These are phyloP conservation scores for Erynnis tages DNA, from an alignment of 2,888 invertebrate species.

Conservation along the genomic window DNA sequence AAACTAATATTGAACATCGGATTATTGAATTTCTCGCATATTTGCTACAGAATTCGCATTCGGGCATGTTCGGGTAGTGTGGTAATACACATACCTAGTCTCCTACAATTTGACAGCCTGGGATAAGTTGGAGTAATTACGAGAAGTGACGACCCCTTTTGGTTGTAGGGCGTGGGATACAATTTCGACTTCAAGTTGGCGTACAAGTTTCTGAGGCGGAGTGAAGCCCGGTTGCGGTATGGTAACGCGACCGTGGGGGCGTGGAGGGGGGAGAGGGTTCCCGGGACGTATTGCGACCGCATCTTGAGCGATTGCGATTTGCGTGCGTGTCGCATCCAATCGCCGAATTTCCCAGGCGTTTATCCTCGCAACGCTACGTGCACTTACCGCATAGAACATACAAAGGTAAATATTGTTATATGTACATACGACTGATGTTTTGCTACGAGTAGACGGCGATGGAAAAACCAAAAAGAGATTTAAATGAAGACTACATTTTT, in stretches of 20 bases:
- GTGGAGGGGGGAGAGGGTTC: slow-evolving; percentile 88
- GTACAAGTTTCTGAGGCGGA: slow-evolving; percentile 90
- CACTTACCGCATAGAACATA: slow-evolving; percentile 86
- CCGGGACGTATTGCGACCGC: slow-evolving; percentile 90
- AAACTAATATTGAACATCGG: slow-evolving; percentile 17
- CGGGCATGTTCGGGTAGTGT: not conserved
- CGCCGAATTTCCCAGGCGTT: slow-evolving; percentile 94
- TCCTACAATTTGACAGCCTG: not conserved
- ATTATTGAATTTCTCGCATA: slow-evolving; percentile 20
- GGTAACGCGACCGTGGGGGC: slow-evolving; percentile 87
- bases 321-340: slow-evolving; percentile 87
- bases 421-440: no score
- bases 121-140: slow-evolving; percentile 29
- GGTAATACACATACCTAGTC: not conserved
- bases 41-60: not conserved
- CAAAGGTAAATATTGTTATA: no score
- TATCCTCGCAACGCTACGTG: slow-evolving; percentile 94
- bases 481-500: no score
- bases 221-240: slow-evolving; percentile 89
- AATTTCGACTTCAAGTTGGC: slow-evolving; percentile 92
- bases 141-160: slow-evolving; percentile 43
- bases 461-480: no score
- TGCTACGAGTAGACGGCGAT: no score
- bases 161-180: slow-evolving; percentile 85
- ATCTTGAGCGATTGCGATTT: slow-evolving; percentile 89